Evolutionary conservation across 2,113 vertebrate species (phyloP).

Genomic region (Microcebus lehilahytsara): DNA sequence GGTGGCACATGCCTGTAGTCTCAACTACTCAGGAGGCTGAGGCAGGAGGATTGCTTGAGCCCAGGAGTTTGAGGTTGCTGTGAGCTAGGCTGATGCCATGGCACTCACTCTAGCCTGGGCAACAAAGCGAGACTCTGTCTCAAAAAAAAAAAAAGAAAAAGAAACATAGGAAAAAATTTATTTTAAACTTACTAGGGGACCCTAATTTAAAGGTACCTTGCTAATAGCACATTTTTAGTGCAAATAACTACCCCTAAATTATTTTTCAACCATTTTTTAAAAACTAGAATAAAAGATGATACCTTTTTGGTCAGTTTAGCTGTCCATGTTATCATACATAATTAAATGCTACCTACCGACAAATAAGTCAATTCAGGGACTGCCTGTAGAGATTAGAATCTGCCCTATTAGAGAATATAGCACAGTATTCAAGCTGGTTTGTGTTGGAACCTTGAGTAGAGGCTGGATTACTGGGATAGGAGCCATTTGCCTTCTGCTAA

Average conservation of each 20-base stretch:
- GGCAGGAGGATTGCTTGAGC: too few relatives aligned
- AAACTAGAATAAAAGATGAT: neutral
- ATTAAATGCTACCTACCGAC: neutral
- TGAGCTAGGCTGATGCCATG: too few relatives aligned
- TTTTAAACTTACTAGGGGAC: neutral
- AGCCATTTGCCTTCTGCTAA: slow-evolving; percentile 45
- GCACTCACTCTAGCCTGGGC: too few relatives aligned
- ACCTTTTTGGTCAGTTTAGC: slow-evolving; percentile 11
- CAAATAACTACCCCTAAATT: slow-evolving; percentile 33
- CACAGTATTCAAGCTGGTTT: slow-evolving; percentile 30
- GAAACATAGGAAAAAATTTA: neutral
- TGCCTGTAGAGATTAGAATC: slow-evolving; percentile 44
- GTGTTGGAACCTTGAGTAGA: slow-evolving; percentile 57
- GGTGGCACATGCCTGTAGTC: too few relatives aligned
- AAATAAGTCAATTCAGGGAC: slow-evolving; percentile 17
- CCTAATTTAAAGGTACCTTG: neutral
- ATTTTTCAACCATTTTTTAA: neutral
- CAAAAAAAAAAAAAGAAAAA: too few relatives aligned
- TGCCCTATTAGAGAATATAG: slow-evolving; percentile 4
- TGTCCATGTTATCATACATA: slow-evolving; percentile 16
- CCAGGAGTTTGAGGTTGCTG: too few relatives aligned
- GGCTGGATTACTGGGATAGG: slow-evolving; percentile 45
- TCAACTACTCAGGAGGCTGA: too few relatives aligned
- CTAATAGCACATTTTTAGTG: neutral
- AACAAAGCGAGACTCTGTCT: too few relatives aligned